These are phyloP conservation scores for Galagoides demidoff DNA, from an alignment of 2,797 vertebrate genomes.

Conservation along the genomic window DNA sequence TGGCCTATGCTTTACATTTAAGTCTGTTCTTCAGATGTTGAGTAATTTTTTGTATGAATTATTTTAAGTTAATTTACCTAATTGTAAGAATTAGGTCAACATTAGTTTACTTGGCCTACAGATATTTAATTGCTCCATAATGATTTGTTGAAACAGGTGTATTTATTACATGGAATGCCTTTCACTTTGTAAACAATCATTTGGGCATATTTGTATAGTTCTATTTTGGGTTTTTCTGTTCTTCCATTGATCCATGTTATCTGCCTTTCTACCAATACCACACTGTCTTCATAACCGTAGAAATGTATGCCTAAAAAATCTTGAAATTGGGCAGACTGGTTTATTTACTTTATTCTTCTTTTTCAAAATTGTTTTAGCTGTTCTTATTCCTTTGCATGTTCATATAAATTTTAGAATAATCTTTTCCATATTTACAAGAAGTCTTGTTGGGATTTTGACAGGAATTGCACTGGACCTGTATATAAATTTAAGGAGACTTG, in stretches of 20 bases:
- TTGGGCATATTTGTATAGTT: background rate
- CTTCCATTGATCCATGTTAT: background rate
- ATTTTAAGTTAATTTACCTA: slow-evolving; percentile 39
- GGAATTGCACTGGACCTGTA: background rate
- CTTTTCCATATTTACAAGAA: background rate
- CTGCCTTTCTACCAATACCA: background rate
- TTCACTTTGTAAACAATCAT: background rate
- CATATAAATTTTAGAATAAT: slow-evolving; percentile 27
- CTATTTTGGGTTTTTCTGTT: background rate
- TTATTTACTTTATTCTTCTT: background rate
- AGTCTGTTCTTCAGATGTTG: background rate
- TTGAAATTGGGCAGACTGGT: background rate
- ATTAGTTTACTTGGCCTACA: slow-evolving; percentile 4
- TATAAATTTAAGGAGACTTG: background rate
- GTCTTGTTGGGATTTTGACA: background rate
- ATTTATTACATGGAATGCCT: background rate
- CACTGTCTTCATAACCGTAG: background rate
- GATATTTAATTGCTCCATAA: background rate
- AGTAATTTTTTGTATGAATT: background rate
- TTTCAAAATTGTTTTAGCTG: background rate
- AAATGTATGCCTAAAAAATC: background rate
- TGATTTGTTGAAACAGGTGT: background rate
- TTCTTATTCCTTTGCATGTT: background rate
- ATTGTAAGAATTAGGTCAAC: background rate
- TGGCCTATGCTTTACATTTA: slow-evolving; percentile 5